Conservation (phyloP, 2,888 invertebrate species). For the Dryobotodes eremita region DNA sequence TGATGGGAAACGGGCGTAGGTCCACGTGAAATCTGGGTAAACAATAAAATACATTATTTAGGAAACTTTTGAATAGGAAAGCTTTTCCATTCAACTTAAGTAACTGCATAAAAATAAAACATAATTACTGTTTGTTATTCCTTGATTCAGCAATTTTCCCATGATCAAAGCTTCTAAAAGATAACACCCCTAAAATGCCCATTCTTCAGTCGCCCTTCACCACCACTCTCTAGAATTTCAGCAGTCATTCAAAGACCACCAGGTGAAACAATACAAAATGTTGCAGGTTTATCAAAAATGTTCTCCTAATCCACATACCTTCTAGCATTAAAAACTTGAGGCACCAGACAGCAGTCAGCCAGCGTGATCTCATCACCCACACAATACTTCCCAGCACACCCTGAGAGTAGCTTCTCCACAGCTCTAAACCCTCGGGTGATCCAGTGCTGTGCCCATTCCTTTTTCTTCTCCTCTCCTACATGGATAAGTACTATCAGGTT, state of each 20-base stretch:
- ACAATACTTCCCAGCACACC: constrained; percentile 97
- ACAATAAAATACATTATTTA: not conserved
- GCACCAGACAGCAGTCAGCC: constrained; percentile 98
- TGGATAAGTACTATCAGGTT: constrained; percentile 97
- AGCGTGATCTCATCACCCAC: constrained; percentile 98
- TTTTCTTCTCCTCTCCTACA: constrained; percentile 96
- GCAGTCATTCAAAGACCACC: not conserved
- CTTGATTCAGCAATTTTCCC: not conserved
- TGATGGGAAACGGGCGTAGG: constrained; percentile 96
- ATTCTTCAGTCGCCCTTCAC: not conserved
- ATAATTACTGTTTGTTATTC: not conserved
- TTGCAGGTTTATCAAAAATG: not conserved
- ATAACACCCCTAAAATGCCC: not conserved
- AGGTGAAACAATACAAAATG: not conserved
- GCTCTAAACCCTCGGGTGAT: constrained; percentile 97
- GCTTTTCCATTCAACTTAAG: not conserved
- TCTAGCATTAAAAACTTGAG: constrained; percentile 98
- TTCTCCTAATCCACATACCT: constrained; percentile 86
- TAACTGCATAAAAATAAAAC: not conserved
- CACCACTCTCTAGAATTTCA: not conserved
- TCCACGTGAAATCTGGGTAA: constrained; percentile 97
- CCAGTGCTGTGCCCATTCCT: constrained; percentile 98
- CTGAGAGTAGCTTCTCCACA: constrained; percentile 96
- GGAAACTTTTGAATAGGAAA: not conserved
- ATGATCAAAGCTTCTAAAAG: not conserved